These are phyloP conservation scores for Cepaea nemoralis DNA, from an alignment of 1,140 invertebrate species.

Conservation along the genomic window DNA sequence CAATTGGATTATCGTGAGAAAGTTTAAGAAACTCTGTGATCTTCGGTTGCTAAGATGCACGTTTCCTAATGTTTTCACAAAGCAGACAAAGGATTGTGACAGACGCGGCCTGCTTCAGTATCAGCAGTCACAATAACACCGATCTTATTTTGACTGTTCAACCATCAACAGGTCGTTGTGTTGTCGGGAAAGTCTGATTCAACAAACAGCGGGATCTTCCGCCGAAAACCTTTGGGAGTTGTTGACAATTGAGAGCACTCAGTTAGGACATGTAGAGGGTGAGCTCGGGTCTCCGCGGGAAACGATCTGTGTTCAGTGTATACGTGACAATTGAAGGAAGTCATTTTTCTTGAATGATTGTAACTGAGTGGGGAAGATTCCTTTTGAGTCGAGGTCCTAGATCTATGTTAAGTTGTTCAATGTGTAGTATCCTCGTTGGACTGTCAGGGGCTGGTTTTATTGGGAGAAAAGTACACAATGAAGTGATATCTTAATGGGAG, in stretches of 20 bases:
- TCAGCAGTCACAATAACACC: background rate
- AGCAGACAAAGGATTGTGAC: background rate
- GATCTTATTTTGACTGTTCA: background rate
- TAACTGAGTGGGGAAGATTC: no score
- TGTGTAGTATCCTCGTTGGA: no score
- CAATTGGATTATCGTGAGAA: background rate
- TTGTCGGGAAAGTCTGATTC: background rate
- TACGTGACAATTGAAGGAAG: background rate
- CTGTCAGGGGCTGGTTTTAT: no score
- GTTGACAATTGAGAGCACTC: background rate
- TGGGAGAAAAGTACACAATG: no score
- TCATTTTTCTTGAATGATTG: background rate
- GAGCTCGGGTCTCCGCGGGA: no score
- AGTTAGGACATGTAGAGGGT: background rate
- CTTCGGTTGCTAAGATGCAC: background rate
- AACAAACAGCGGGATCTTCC: background rate
- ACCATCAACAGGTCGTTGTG: background rate
- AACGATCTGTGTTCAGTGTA: no score
- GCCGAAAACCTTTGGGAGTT: background rate
- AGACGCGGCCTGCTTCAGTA: background rate
- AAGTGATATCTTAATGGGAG: no score
- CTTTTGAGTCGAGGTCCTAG: no score
- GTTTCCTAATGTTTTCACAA: background rate
- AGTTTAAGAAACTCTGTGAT: background rate
- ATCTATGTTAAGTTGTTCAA: no score